Evolutionary conservation across 1,140 invertebrate genomes (phyloP).

Genomic region (Ladona fulva): DNA sequence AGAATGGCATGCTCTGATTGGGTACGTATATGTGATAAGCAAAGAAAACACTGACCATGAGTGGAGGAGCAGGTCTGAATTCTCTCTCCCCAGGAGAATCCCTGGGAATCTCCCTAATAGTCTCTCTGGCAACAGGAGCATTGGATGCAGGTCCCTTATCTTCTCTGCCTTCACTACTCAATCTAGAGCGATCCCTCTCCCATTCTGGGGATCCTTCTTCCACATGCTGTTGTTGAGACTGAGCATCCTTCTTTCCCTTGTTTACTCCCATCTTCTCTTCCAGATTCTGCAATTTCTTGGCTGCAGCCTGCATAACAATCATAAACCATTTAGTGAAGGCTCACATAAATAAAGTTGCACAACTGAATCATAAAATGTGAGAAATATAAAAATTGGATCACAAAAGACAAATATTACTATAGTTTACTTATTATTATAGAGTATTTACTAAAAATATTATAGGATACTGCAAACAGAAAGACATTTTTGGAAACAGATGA

Average conservation of each 20-base stretch:
- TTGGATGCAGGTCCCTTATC: background rate
- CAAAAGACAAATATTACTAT: too few relatives aligned
- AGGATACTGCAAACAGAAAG: too few relatives aligned
- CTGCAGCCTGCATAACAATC: slow-evolving; percentile 35
- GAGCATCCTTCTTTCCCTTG: slow-evolving; percentile 36
- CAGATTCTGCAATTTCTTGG: slow-evolving; percentile 51
- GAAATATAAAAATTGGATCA: too few relatives aligned
- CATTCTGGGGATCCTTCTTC: slow-evolving; percentile 39
- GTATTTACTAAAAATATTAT: background rate
- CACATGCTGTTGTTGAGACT: slow-evolving; percentile 39
- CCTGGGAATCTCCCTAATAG: background rate
- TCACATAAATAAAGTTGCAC: too few relatives aligned
- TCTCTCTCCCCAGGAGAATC: background rate
- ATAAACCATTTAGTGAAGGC: too few relatives aligned
- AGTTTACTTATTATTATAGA: background rate
- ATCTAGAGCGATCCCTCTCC: slow-evolving; percentile 35
- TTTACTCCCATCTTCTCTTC: slow-evolving; percentile 48
- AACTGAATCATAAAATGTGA: too few relatives aligned
- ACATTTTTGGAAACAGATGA: too few relatives aligned
- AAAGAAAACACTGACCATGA: background rate
- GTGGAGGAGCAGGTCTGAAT: background rate
- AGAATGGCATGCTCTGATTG: too few relatives aligned
- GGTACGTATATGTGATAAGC: too few relatives aligned
- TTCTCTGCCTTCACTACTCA: slow-evolving; percentile 9
- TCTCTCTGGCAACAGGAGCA: slow-evolving; percentile 21